A percentile compares a stretch with the other conserved stretches of the same genome.
Evolutionary conservation across 2,888 invertebrate species (phyloP).

Genomic region (Polydrusus tereticollis): DNA sequence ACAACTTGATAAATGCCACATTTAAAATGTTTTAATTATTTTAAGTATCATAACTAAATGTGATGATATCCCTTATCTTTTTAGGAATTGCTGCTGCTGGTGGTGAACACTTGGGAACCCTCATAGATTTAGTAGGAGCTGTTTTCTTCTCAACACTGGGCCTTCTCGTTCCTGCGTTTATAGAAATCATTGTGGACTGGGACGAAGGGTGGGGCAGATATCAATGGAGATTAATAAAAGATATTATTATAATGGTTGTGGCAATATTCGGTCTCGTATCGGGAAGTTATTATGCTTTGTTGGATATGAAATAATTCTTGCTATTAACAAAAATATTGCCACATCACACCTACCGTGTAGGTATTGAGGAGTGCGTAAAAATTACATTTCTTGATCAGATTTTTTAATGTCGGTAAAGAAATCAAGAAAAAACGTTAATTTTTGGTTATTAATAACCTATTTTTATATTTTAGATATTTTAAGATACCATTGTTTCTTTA

Average conservation of each 20-base stretch:
- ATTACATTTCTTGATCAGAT: too few species aligned
- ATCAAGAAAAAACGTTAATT: too few species aligned
- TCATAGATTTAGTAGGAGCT: constrained; percentile 91
- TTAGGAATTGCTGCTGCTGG: constrained; percentile 71
- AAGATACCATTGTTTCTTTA: too few species aligned
- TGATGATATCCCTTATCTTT: constrained; percentile 62
- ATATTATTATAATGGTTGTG: constrained; percentile 72
- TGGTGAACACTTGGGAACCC: constrained; percentile 86
- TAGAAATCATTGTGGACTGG: constrained; percentile 81
- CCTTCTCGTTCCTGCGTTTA: constrained; percentile 79
- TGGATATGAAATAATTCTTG: constrained; percentile 58
- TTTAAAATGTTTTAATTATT: too few species aligned
- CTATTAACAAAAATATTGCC: too few species aligned
- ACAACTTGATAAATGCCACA: too few species aligned
- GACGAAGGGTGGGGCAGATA: constrained; percentile 75
- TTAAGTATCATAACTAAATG: too few species aligned
- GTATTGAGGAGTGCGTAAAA: too few species aligned
- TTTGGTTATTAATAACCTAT: too few species aligned
- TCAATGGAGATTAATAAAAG: constrained; percentile 79
- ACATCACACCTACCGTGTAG: too few species aligned
- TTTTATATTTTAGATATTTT: too few species aligned
- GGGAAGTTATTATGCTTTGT: constrained; percentile 70
- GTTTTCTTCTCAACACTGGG: constrained; percentile 78
- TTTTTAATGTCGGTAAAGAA: too few species aligned
- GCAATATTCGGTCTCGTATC: constrained; percentile 78